Evolutionary conservation across 2,888 invertebrate species (phyloP), one percentile per base, ranked within the genome.

Genomic region (Clusia tigrina): DNA sequence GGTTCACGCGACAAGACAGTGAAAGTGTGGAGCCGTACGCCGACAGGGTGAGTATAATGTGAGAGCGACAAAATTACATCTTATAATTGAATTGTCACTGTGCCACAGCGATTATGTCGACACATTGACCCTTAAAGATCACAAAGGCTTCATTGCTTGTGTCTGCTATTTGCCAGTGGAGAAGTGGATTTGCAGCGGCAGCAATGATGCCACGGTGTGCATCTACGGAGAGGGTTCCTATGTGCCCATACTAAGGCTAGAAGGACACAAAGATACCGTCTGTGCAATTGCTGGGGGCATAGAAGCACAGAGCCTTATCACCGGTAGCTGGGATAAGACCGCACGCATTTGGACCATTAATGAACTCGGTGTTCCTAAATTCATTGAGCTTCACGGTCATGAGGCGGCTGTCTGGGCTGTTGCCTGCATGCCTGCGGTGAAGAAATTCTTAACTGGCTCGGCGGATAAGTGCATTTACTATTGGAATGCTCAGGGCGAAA

Each of bases 311-410:
- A 85, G 88, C 10, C 85, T 94, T 73, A 83, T 91, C 59, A 95
- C 94, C 77, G 93, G 95, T 48, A 97, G 97, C 54, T 98, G 98
- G 97, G 98, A 98, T 80, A 88, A 88, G 68, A 92, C 93, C 2
- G 95, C 93, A 0, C 90, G 91, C 76, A 85, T 95, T 54, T 98
- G 98, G 96, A 86, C 85, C 56, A 70, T 91, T 2, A 86, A 85
- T 62, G 83, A 86, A 55, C 82, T 87, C 15, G 85, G 85, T 6
- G 83, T 88, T 1, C 83, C 86, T 25, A 84, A 87, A 57, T 78
- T 85, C 24, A 80, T 88, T 48, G 88, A 88, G 0, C 85, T 92
- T 9, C 85, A 86, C 65, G 92, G 92, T 0, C 94, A 94, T 74
- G 86, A 88, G 68, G 91, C 92, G 15, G 94, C 98, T 0, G 92